A percentile compares a stretch with the other conserved stretches of the same genome.
Evolutionary conservation across 2,113 vertebrate species (phyloP).

Genomic region (Corythaixoides concolor): DNA sequence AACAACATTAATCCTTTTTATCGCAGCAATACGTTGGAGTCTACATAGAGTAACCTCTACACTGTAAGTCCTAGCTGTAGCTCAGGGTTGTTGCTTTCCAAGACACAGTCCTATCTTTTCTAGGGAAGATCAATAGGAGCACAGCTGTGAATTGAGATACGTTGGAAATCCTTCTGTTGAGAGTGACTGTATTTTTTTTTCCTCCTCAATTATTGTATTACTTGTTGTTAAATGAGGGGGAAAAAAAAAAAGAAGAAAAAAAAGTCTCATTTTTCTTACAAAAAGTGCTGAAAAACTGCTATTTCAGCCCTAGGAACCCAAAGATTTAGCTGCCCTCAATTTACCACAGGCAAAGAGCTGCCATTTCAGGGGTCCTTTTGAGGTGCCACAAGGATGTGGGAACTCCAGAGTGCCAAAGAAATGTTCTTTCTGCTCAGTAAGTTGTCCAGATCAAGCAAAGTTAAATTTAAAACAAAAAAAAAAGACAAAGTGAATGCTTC

Average conservation of each 20-base stretch:
- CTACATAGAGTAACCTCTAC: neutral
- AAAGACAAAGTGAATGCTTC: neutral
- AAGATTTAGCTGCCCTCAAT: neutral
- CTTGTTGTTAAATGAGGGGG: neutral
- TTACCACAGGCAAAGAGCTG: neutral
- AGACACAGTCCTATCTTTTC: neutral
- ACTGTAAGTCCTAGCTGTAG: neutral
- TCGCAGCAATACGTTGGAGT: accelerated
- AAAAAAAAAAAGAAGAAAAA: no score
- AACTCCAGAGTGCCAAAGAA: neutral
- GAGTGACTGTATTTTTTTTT: neutral
- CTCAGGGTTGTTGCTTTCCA: neutral
- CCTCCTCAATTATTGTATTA: neutral
- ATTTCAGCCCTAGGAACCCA: neutral
- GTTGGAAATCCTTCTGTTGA: neutral
- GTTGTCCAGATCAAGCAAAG: neutral
- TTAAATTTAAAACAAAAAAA: neutral
- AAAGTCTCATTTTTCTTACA: neutral
- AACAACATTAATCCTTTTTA: neutral
- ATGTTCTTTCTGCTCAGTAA: neutral
- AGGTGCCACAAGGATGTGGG: neutral
- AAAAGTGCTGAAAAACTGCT: neutral
- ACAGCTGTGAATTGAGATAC: neutral
- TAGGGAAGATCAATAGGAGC: neutral
- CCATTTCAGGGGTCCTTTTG: neutral